Evolutionary conservation across 2,113 vertebrate genomes (phyloP).

Genomic region (Parotia lawesii): DNA sequence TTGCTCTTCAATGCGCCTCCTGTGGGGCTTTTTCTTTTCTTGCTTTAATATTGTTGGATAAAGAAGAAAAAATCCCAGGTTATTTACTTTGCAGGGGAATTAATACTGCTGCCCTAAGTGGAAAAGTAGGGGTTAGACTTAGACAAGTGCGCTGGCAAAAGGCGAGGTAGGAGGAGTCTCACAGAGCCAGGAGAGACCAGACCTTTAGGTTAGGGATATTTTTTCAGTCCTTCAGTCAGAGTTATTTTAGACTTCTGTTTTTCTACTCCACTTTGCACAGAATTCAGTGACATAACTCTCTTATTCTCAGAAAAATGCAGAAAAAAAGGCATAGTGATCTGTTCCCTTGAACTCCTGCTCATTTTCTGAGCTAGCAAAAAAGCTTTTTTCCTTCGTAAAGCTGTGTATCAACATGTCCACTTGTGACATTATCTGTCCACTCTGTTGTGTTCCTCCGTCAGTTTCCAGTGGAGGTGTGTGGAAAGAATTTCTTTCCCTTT

Average conservation of each 20-base stretch:
- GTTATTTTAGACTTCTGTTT: slow-evolving; percentile 4
- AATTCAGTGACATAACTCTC: background rate
- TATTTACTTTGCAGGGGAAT: background rate
- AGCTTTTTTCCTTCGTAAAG: background rate
- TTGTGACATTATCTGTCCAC: background rate
- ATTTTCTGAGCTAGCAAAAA: background rate
- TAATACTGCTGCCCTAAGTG: background rate
- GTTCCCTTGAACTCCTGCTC: background rate
- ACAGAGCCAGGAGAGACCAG: background rate
- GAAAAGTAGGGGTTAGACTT: slow-evolving; percentile 11
- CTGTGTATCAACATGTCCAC: background rate
- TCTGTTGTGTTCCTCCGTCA: background rate
- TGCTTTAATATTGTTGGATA: background rate
- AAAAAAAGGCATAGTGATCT: background rate
- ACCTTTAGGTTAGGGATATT: background rate
- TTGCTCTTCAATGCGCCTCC: background rate
- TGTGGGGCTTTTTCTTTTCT: background rate
- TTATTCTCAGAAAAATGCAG: background rate
- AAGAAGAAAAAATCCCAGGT: background rate
- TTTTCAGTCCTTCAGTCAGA: background rate
- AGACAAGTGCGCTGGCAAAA: background rate
- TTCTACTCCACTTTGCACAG: background rate
- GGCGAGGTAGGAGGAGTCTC: background rate
- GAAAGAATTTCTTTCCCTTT: background rate
- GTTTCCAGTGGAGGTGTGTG: background rate